A percentile compares a stretch with the other conserved stretches of the same genome.
Conservation (phyloP, 1,140 invertebrate species). For the Drosophila nigrodunni region DNA sequence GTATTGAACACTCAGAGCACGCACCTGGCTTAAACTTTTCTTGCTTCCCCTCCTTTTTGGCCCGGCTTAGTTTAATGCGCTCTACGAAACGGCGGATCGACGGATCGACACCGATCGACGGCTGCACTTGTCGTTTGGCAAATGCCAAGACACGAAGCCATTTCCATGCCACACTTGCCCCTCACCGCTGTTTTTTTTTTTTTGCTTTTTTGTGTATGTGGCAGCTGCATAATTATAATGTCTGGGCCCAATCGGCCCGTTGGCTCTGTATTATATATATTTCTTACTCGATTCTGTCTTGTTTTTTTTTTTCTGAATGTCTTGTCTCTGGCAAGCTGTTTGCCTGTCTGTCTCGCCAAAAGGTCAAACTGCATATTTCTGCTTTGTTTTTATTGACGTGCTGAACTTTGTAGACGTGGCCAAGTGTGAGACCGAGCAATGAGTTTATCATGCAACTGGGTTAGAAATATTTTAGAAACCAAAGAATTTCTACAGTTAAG, state of each 20-base stretch:
- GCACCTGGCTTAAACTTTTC: conserved; percentile 67
- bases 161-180: conserved; percentile 54
- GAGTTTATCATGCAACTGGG: conserved; percentile 36
- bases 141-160: conserved; percentile 66
- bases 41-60: not conserved
- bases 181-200: not conserved
- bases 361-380: conserved; percentile 55
- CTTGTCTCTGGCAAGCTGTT: conserved; percentile 31
- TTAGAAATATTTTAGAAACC: conserved; percentile 11
- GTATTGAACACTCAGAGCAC: conserved; percentile 58
- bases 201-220: conserved; percentile 55
- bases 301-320: conserved; percentile 29
- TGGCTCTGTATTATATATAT: conserved; percentile 30
- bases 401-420: conserved; percentile 42
- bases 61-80: conserved; percentile 71
- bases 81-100: conserved; percentile 53
- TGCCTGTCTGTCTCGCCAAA: conserved; percentile 46
- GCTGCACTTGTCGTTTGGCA: conserved; percentile 75
- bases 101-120: conserved; percentile 62
- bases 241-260: conserved; percentile 60
- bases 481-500: conserved; percentile 4
- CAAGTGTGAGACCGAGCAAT: conserved; percentile 38
- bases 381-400: conserved; percentile 40
- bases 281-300: not conserved
- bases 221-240: conserved; percentile 82